Base-by-base conservation (phyloP, 92 coral and sea anemone species). In the Epizoanthus ramosus region DNA sequence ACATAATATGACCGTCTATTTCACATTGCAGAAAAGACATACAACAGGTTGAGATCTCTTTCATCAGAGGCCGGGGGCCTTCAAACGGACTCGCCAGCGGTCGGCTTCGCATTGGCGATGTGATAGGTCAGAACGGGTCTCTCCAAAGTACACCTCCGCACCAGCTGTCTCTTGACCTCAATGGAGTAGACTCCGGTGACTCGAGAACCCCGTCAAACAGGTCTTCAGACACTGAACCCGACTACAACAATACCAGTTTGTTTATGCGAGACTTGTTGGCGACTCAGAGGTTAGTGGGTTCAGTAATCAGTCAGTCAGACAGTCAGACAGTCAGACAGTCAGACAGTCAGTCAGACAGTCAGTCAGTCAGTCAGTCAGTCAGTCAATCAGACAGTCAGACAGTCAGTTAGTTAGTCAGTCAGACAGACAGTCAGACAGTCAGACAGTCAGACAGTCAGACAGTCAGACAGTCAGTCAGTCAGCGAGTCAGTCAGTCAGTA, bases 1-100 rank as follows among this genome's bases (percentile, higher is more conserved):
- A 33, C 22, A 18, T 64, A 63, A 35, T 14, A 13, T 24, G 15
- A 50, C 50, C 50, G 50, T 7, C 50, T 3, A 50, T 50, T 50
- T 50, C 54, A 50, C 54, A 18, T 83, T 63, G 14, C 70, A 90
- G 93, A 72, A 80, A 75, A 76, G 93, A 90, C 81, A 79, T 90
- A 70, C 80, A 80, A 16, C 87, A 84, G 47, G 70, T 92, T 24
- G 98, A 93, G 75, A 92, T 93, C 13, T 90, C 98, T 13, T 93
- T 91, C 59, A 93, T 93, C 50, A 79, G 98, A 16, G 64, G 17
- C 71, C 61, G 63, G 21, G 92, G 91, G 18, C 88, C 91, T 4
- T 77, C 66, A 5, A 77, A 61, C 66, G 58, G 58, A 7, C 71
- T 4, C 56, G 58, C 31, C 23, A 75, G 80, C 65, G 41, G 60